Conservation (phyloP, 2,113 vertebrate species). For the Arizona elegans region DNA sequence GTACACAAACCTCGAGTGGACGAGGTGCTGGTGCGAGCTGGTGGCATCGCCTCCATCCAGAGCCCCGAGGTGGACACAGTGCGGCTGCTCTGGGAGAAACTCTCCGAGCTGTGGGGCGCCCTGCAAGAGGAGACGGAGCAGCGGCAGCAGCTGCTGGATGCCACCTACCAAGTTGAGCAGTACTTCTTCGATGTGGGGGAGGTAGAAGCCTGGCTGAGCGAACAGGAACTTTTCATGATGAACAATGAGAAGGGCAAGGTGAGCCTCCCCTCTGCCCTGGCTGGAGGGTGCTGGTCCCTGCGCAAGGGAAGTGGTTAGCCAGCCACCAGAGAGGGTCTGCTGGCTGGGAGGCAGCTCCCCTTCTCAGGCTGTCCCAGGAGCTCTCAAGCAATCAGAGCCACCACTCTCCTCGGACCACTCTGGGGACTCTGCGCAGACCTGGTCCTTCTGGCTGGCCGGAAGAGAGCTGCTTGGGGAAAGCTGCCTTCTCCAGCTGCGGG, state of each 20-base stretch:
- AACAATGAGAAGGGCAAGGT: slow-evolving; percentile 95
- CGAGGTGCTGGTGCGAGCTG: slow-evolving; percentile 83
- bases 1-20: slow-evolving; percentile 78
- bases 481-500: neutral
- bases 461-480: neutral
- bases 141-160: slow-evolving; percentile 82
- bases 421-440: neutral
- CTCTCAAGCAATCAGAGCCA: neutral
- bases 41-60: slow-evolving; percentile 76
- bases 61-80: slow-evolving; percentile 80
- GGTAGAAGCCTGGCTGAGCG: slow-evolving; percentile 91
- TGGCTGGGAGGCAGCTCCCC: neutral
- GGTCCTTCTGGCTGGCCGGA: neutral
- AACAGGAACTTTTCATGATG: slow-evolving; percentile 95
- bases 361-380: neutral
- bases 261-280: slow-evolving; percentile 12
- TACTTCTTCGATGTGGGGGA: slow-evolving; percentile 89
- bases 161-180: slow-evolving; percentile 90
- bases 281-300: neutral
- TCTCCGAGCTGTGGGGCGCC: slow-evolving; percentile 77
- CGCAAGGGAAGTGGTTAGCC: neutral
- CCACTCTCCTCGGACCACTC: neutral
- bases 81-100: slow-evolving; percentile 74
- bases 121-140: slow-evolving; percentile 80
- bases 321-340: neutral